These are phyloP conservation scores for Rhineura floridana DNA, from an alignment of 2,113 vertebrate genomes.

Conservation along the genomic window DNA sequence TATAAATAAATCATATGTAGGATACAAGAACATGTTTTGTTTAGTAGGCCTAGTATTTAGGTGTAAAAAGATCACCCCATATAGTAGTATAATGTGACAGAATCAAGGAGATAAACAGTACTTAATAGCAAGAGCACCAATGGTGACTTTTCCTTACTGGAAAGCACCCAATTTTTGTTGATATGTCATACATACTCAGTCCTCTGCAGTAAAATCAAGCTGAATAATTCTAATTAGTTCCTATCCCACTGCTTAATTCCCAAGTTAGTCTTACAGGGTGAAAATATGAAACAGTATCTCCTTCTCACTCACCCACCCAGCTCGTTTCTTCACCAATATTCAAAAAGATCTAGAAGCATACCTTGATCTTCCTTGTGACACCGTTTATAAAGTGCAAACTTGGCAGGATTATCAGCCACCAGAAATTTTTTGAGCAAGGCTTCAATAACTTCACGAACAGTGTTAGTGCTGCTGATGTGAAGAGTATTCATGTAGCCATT, in stretches of 20 bases:
- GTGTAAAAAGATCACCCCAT: background rate
- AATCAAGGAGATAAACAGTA: background rate
- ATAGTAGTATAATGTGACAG: background rate
- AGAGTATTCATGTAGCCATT: constrained; percentile 85
- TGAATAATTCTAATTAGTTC: too few relatives aligned
- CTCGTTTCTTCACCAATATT: background rate
- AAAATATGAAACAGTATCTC: background rate
- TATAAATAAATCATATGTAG: too few relatives aligned
- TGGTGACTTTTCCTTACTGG: too few relatives aligned
- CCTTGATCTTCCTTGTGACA: constrained; percentile 93
- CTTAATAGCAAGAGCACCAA: too few relatives aligned
- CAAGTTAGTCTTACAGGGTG: background rate
- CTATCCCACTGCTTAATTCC: background rate
- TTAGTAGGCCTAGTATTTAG: background rate
- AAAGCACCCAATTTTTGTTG: too few relatives aligned
- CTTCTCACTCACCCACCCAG: background rate
- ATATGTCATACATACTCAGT: too few relatives aligned
- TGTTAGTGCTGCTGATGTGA: constrained; percentile 94
- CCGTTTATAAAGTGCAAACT: constrained; percentile 96
- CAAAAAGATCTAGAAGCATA: constrained; percentile 58
- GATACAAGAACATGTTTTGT: background rate
- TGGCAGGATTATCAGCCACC: constrained; percentile 92
- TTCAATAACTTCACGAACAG: constrained; percentile 90
- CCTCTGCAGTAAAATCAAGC: too few relatives aligned
- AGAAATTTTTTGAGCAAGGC: constrained; percentile 93